Conservation (phyloP, 2,888 invertebrate genomes). For the Emmelina monodactyla region DNA sequence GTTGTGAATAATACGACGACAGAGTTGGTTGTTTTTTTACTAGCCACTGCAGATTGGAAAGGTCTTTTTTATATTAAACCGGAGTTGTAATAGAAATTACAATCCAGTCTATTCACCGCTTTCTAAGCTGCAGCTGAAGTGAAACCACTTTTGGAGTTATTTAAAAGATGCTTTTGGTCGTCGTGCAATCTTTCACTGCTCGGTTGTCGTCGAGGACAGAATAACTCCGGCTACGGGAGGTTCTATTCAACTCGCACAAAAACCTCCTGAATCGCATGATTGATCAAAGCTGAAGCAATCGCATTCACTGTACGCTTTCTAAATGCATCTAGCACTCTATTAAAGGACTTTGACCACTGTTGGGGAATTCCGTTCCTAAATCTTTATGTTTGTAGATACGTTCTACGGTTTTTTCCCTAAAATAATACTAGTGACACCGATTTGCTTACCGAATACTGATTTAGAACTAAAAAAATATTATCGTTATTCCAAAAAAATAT, state of each 20-base stretch:
- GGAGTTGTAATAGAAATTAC: too few species aligned
- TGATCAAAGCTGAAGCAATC: conserved; percentile 45
- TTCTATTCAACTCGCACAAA: conserved; percentile 51
- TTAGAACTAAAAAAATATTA: too few species aligned
- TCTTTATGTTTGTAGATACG: too few species aligned
- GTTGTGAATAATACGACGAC: conserved; percentile 25
- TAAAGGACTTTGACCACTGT: conserved; percentile 11
- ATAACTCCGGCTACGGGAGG: conserved; percentile 37
- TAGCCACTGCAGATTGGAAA: too few species aligned
- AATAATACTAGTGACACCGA: too few species aligned
- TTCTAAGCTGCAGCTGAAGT: not conserved
- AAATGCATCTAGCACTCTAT: conserved; percentile 31
- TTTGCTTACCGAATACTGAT: too few species aligned
- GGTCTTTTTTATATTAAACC: too few species aligned
- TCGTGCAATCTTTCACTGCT: conserved; percentile 42
- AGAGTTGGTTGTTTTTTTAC: too few species aligned
- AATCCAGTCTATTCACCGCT: too few species aligned
- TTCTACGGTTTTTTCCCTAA: too few species aligned
- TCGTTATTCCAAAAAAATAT: too few species aligned
- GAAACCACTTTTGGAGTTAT: conserved; percentile 24
- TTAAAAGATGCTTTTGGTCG: conserved; percentile 36
- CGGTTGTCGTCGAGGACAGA: conserved; percentile 35
- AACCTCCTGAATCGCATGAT: conserved; percentile 55
- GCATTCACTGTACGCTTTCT: conserved; percentile 35
- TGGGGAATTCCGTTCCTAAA: conserved; percentile 2